These are phyloP conservation scores for Panopea generosa DNA, from an alignment of 2,888 invertebrate species.

Conservation along the genomic window DNA sequence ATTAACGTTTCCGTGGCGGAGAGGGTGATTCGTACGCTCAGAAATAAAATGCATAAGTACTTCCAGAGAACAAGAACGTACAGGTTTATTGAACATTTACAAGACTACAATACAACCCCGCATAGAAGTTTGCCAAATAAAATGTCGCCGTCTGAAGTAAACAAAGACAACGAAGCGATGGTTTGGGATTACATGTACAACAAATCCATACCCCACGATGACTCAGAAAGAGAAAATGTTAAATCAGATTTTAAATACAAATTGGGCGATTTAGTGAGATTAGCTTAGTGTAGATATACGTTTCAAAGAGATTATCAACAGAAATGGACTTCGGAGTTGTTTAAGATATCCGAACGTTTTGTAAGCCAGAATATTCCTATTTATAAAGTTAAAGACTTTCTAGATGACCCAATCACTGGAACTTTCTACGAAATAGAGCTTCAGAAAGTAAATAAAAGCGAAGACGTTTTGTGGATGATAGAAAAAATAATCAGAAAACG, in stretches of 20 bases:
- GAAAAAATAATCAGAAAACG: conserved; percentile 16
- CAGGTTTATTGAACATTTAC: no score
- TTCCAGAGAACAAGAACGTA: no score
- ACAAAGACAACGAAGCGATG: no score
- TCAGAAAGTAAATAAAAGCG: no score
- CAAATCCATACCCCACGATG: no score
- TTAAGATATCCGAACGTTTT: conserved; percentile 31
- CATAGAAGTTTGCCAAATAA: no score
- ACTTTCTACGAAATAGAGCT: no score
- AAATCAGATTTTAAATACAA: conserved; percentile 33
- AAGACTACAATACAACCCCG: conserved; percentile 13
- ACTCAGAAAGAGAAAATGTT: conserved; percentile 13
- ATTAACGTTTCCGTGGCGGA: background rate
- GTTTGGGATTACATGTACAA: no score
- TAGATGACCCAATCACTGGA: no score
- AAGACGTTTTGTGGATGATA: background rate
- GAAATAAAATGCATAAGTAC: conserved; percentile 23
- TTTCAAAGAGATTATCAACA: conserved; percentile 58
- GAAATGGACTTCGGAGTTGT: conserved; percentile 50
- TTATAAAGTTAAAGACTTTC: no score
- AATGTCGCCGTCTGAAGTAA: no score
- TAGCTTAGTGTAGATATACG: conserved; percentile 28
- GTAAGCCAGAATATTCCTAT: no score
- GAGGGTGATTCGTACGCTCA: conserved; percentile 8
- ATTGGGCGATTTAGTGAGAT: conserved; percentile 35